Base-by-base conservation (phyloP, 2,797 vertebrate genomes). In the Mormyrus proboscirostris region DNA sequence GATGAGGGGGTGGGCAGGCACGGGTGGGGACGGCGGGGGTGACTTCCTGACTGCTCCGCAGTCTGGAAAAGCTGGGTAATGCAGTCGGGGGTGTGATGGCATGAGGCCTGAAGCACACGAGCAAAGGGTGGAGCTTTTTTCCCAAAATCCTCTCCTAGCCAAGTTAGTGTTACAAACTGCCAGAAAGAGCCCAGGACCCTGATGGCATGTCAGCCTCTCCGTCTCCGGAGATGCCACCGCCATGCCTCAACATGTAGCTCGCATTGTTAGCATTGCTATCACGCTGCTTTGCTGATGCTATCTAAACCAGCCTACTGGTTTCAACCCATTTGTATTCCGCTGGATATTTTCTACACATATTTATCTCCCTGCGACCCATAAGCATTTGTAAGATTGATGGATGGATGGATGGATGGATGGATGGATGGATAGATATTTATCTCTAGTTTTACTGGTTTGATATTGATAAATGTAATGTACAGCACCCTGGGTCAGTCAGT, bases 1-100 rank as follows among this genome's bases (percentile, higher is more conserved):
- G 73, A 14, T 1, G 69, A 14, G 41, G 76, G 12, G 12, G 3
- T 14, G 14, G 51, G 5, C 0, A 1, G 79, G 41, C 8, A 4
- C 12, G 47, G 49, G n/a, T 0, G 51, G 85, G 4, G 2, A 1
- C 0, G 25, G 53, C 5, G n/a, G 69, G 87, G 88, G 51, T 57
- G 29, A 53, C 50, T 88, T 83, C 76, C 69, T 59, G 33, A 33
- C 33, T 88, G 6, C 4, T 33, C 29, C n/a, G 33, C 16, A 33
- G 73, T 22, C 69, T 83, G 53, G 76, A 89, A 89, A 89, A 89
- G 76, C 55, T 84, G 51, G 88, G 38, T 62, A 84, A 83, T 53
- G 49, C 50, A 44, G 51, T 25, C 50, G 5, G 14, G 14, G 47
- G 16, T 8, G 47, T 50, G 87, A 29, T 69, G 38, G 65, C 51